Conservation (phyloP, 2,113 vertebrate species). For the Microtus oregoni region DNA sequence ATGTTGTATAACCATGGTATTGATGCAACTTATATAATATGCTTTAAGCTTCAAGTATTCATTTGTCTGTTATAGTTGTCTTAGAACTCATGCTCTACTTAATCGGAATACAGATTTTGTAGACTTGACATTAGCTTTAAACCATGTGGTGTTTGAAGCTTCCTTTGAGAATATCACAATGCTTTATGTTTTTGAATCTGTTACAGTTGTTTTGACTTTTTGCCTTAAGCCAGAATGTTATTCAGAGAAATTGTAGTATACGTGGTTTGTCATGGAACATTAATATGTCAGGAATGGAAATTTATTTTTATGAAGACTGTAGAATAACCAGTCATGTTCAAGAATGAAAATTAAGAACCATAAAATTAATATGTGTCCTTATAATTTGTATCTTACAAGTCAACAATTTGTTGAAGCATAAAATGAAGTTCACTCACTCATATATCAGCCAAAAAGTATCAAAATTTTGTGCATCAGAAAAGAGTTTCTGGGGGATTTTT, state of each 20-base stretch:
- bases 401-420: constrained; percentile 15
- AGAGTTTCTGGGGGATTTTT: too few relatives aligned
- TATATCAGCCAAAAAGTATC: background rate
- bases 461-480: background rate
- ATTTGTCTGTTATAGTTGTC: background rate
- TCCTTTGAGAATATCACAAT: background rate
- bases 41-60: background rate
- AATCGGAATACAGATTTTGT: background rate
- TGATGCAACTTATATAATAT: background rate
- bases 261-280: background rate
- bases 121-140: constrained; percentile 34
- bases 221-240: background rate
- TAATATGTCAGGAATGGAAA: background rate
- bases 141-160: background rate
- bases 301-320: constrained; percentile 4
- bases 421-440: background rate
- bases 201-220: constrained; percentile 4
- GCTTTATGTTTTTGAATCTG: background rate
- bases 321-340: background rate
- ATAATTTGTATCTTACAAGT: background rate
- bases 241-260: background rate
- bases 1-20: background rate
- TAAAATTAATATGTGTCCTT: background rate
- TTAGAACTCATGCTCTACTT: background rate
- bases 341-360: constrained; percentile 34